Base-by-base conservation (phyloP, 1,140 invertebrate species). In the Pseudomyrmex sp. region DNA sequence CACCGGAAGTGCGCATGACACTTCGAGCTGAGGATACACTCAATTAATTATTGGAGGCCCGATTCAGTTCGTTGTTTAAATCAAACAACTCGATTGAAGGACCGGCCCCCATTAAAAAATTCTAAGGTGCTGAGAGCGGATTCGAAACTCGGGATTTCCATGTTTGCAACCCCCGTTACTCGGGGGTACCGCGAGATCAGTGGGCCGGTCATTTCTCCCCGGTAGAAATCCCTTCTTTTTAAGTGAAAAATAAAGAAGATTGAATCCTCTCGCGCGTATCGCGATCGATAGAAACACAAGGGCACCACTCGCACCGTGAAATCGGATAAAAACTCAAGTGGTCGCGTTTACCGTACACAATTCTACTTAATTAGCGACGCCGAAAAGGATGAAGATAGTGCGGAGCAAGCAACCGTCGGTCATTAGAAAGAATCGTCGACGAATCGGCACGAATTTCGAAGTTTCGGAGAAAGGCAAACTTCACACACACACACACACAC, bases 281-380 rank as follows among this genome's bases (percentile, higher is more conserved):
- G 44, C 54, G 62, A 83, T 83, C 35, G 26, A 65, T 18, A 69
- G 65, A 44, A 13, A 26, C n/a, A 26, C 35, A 26, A 26, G 48
- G 20, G 44, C 12, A 26, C 20, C 59, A 15, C 44, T 58, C 69
- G 69, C 75, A 82, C 84, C 59, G 26, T 73, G 63, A 85, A 85
- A 68, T 66, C 69, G 70, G 79, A 85, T 85, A 83, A 85, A 44
- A 61, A 84, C 12, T 58, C 26, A 69, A 59, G 26, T 66, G 82
- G 74, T 54, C 56, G 69, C 68, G 35, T 73, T 86, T 74, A 73
- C 35, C 74, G 54, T 46, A 59, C 61, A 46, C 65, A 48, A 48
- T 86, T 84, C 50, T 61, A 74, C 69, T 86, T 86, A 84, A 86
- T 86, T 86, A 86, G 68, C 73, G n/a, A 44, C 50, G 50, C 46